phyloP scores from a whole-genome alignment of 2,113 vertebrate species.

The Apodemus speciosus region DNA sequence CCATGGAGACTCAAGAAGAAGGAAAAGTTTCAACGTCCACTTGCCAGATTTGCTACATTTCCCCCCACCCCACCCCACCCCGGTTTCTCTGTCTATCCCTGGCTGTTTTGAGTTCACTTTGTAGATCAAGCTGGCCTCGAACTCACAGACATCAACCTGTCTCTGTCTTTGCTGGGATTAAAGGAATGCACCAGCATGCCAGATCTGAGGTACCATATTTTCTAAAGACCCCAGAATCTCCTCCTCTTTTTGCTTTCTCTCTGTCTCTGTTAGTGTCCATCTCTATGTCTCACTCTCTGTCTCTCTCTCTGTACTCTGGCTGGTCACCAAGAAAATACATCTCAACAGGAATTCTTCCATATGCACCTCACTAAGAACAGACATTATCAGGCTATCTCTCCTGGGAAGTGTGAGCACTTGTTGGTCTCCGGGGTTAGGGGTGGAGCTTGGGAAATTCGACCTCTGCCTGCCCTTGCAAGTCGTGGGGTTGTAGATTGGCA shows the following conservation, averaged over 20 bases:
- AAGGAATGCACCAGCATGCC: no score
- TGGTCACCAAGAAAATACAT: conserved; percentile 1
- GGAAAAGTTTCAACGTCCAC: conserved; percentile 23
- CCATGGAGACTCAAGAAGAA: not conserved
- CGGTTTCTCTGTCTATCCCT: no score
- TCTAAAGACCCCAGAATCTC: not conserved
- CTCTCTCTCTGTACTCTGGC: not conserved
- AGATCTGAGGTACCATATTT: not conserved
- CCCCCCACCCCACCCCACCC: no score
- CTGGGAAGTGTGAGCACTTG: not conserved
- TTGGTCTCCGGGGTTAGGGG: not conserved
- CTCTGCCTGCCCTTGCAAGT: not conserved
- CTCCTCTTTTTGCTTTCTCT: not conserved
- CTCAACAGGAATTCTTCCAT: conserved; percentile 3
- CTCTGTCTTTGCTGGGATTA: no score
- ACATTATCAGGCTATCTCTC: not conserved
- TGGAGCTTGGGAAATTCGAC: conserved; percentile 40
- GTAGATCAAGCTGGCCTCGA: no score
- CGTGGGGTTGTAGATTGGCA: conserved; percentile 47
- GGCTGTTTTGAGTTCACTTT: no score
- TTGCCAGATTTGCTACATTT: not conserved
- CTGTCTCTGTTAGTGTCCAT: not conserved
- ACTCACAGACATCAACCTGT: no score
- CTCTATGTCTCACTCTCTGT: not conserved
- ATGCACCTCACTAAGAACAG: not conserved